These are phyloP conservation scores for Valencia hispanica DNA, from an alignment of 2,797 vertebrate species.

Conservation along the genomic window DNA sequence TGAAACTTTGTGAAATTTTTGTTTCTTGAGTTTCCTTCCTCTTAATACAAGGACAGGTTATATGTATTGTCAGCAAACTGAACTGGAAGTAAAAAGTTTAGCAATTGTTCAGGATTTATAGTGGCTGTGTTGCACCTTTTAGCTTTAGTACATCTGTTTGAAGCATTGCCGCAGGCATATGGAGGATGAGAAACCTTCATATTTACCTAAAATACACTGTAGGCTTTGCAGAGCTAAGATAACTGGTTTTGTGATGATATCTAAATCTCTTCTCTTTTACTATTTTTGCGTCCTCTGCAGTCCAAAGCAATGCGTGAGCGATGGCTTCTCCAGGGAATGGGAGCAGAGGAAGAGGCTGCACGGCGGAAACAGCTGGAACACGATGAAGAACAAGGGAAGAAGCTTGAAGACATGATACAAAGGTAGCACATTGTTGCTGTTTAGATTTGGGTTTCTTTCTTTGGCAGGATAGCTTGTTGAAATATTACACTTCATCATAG, in stretches of 20 bases:
- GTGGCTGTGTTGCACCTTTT: too few species aligned
- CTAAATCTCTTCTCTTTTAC: background rate
- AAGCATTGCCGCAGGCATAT: too few species aligned
- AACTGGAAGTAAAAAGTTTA: too few species aligned
- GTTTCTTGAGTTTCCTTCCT: too few species aligned
- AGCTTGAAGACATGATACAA: slow-evolving; percentile 89
- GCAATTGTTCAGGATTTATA: too few species aligned
- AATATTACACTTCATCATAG: background rate
- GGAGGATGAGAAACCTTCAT: too few species aligned
- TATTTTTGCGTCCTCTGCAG: slow-evolving; percentile 70
- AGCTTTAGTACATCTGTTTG: too few species aligned
- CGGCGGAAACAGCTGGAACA: slow-evolving; percentile 89
- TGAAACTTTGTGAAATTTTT: too few species aligned
- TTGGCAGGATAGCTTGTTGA: background rate
- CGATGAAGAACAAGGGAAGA: slow-evolving; percentile 91
- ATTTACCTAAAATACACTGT: too few species aligned
- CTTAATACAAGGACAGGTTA: too few species aligned
- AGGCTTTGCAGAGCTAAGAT: background rate
- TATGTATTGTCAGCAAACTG: too few species aligned
- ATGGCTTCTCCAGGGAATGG: slow-evolving; percentile 95
- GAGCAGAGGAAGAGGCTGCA: slow-evolving; percentile 87
- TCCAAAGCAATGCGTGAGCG: slow-evolving; percentile 96
- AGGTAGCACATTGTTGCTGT: slow-evolving; percentile 78
- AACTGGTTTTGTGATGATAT: background rate
- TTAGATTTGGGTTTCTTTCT: slow-evolving; percentile 14